Conservation (phyloP, 2,113 vertebrate species). For the Brachypodius melanocephalos region DNA sequence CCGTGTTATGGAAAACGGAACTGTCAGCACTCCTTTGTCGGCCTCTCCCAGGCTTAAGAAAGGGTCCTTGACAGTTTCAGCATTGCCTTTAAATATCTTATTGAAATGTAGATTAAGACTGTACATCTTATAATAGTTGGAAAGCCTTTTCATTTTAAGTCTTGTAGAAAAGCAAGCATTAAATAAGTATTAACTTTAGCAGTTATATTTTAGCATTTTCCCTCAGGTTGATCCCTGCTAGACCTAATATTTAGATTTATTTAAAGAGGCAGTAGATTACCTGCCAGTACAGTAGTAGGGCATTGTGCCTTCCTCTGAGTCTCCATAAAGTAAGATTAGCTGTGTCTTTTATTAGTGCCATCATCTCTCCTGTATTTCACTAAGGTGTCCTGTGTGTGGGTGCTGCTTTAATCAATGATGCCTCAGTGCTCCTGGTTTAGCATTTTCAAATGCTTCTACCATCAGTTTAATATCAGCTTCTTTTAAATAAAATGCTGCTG, state of each 20-base stretch:
- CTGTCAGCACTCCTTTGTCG: constrained; percentile 61
- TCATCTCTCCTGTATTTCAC: neutral
- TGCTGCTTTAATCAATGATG: neutral
- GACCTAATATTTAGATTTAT: constrained; percentile 59
- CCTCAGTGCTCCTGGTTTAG: neutral
- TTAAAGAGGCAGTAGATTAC: constrained; percentile 65
- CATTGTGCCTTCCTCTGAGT: constrained; percentile 20
- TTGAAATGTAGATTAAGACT: constrained; percentile 73
- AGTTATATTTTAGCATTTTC: constrained; percentile 53
- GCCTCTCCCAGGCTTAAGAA: constrained; percentile 68
- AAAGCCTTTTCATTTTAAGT: constrained; percentile 68
- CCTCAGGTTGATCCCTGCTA: constrained; percentile 58
- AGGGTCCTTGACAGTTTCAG: constrained; percentile 62
- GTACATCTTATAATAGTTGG: constrained; percentile 61
- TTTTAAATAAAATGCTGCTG: neutral
- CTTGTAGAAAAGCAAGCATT: constrained; percentile 66
- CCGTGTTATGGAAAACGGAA: constrained; percentile 45
- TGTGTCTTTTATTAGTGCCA: neutral
- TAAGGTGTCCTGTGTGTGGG: neutral
- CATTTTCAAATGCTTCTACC: neutral
- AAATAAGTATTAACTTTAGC: constrained; percentile 61
- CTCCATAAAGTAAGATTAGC: constrained; percentile 24
- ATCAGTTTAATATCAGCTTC: neutral
- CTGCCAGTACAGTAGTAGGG: neutral
- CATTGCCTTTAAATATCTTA: constrained; percentile 70